Percentiles rank a stretch among this genome's conserved stretches.
Conservation (phyloP, 2,797 vertebrate genomes). For the Adelosebastes latens region DNA sequence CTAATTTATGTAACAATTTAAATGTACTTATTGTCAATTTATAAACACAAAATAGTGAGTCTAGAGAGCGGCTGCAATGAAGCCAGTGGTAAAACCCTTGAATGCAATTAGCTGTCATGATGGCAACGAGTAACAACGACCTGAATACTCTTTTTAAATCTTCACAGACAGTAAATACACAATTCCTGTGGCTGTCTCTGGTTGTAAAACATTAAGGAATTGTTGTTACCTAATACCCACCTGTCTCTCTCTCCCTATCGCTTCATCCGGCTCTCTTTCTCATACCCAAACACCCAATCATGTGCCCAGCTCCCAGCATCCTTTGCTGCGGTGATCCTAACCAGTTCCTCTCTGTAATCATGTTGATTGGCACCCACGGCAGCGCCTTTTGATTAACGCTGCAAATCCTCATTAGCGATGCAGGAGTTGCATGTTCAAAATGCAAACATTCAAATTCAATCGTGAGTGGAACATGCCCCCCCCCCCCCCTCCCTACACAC, state of each 20-base stretch:
- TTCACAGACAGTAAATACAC: neutral
- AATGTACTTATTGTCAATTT: neutral
- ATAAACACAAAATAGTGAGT: neutral
- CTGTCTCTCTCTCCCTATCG: neutral
- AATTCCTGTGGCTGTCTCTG: no score
- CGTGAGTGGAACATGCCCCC: slow-evolving; percentile 4
- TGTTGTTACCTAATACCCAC: neutral
- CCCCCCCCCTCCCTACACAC: neutral
- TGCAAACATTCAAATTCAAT: slow-evolving; percentile 46
- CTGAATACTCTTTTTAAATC: neutral
- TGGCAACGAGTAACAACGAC: neutral
- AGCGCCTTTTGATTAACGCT: slow-evolving; percentile 50
- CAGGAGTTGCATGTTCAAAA: slow-evolving; percentile 16
- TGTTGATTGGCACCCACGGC: slow-evolving; percentile 51
- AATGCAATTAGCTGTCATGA: neutral
- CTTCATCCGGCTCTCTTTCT: neutral
- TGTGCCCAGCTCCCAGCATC: slow-evolving; percentile 32
- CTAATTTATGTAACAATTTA: neutral
- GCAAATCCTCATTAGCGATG: slow-evolving; percentile 54
- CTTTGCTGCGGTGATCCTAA: slow-evolving; percentile 39
- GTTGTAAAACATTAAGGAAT: neutral
- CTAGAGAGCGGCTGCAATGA: neutral
- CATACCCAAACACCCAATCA: neutral
- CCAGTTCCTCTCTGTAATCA: slow-evolving; percentile 50
- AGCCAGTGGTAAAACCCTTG: neutral